Conservation (phyloP, 2,113 vertebrate species). For the Psilopogon haemacephalus region DNA sequence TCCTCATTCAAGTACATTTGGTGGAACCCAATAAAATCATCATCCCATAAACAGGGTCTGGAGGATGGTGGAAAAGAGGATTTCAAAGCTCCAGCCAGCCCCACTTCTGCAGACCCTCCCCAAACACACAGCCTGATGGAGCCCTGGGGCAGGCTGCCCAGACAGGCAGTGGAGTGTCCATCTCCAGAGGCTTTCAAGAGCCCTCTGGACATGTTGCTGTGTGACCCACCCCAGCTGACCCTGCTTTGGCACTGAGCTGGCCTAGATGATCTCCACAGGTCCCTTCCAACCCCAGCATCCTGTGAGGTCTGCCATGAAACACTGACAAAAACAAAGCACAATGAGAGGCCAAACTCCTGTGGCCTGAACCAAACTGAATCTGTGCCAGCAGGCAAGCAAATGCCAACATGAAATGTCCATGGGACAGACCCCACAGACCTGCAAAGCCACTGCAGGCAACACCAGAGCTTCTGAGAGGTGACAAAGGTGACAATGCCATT, state of each 20-base stretch:
- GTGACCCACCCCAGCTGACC: too few species aligned
- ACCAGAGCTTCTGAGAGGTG: background rate
- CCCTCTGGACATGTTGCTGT: too few species aligned
- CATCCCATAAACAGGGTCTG: background rate
- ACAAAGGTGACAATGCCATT: background rate
- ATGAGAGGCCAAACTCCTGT: accelerated
- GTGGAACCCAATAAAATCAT: accelerated
- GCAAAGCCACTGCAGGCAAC: background rate
- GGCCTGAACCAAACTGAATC: accelerated
- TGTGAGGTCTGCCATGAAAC: too few species aligned
- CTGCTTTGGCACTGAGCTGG: too few species aligned
- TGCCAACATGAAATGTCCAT: accelerated
- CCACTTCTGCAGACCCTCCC: background rate
- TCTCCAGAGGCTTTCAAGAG: too few species aligned
- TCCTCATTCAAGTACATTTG: too few species aligned
- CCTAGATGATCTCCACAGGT: too few species aligned
- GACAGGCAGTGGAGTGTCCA: too few species aligned
- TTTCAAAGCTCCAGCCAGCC: background rate
- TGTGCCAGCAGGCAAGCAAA: background rate
- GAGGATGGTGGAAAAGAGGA: background rate
- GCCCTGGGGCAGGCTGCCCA: background rate
- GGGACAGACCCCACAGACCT: background rate
- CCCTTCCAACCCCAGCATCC: too few species aligned
- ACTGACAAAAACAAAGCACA: background rate
- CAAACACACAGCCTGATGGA: accelerated